These are phyloP conservation scores for Eugnorisma glareosa DNA, from an alignment of 2,888 invertebrate species.

Conservation along the genomic window DNA sequence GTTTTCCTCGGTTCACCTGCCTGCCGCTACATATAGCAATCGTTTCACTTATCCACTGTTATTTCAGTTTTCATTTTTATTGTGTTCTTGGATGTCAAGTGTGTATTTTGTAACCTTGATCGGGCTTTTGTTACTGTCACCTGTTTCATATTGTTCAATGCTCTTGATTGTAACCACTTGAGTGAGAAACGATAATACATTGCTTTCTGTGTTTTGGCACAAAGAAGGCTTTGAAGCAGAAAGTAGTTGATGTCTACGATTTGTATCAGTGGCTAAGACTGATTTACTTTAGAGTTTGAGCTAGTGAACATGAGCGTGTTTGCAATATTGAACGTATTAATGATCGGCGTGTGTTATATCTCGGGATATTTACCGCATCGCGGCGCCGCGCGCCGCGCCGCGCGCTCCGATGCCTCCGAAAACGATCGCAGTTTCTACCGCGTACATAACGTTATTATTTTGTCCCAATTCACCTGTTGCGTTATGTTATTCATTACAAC, in stretches of 20 bases:
- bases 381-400: conserved; percentile 38
- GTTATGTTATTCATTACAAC: conserved; percentile 23
- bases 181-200: not conserved
- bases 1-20: conserved; percentile 61
- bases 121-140: conserved; percentile 23
- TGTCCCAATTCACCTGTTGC: conserved; percentile 40
- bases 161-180: not conserved
- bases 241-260: conserved; percentile 2
- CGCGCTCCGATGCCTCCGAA: conserved; percentile 62
- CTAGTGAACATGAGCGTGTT: conserved; percentile 10
- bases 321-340: conserved; percentile 25
- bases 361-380: conserved; percentile 19
- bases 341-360: conserved; percentile 30
- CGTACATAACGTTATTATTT: conserved; percentile 35
- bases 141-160: not conserved
- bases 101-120: conserved; percentile 11
- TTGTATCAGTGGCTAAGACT: conserved; percentile 2
- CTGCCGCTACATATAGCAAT: conserved; percentile 30
- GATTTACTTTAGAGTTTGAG: conserved; percentile 12
- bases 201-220: conserved; percentile 8
- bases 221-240: conserved; percentile 3
- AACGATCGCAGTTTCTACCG: conserved; percentile 54
- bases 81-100: conserved; percentile 4
- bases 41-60: conserved; percentile 33
- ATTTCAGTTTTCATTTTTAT: conserved; percentile 34